Conservation (phyloP, 1,140 invertebrate species). For the Rhyzopertha dominica region DNA sequence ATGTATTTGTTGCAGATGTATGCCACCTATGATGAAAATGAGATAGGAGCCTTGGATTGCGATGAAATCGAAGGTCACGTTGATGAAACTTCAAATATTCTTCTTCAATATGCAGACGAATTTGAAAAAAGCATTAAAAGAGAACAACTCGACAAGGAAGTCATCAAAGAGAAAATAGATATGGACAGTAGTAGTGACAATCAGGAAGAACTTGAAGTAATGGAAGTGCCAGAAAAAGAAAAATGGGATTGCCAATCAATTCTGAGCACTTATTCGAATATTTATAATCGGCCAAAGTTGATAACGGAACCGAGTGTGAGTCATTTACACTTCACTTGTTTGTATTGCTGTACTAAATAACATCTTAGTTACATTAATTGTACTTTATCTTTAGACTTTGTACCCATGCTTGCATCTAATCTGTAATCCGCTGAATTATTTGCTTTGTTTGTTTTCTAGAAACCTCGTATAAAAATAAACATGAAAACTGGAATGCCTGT, state of each 20-base stretch:
- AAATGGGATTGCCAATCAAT: slow-evolving; percentile 95
- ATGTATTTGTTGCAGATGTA: slow-evolving; percentile 59
- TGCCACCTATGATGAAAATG: slow-evolving; percentile 80
- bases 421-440: not conserved
- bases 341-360: not conserved
- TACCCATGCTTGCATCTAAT: not conserved
- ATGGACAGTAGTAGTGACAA: slow-evolving; percentile 41
- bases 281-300: slow-evolving; percentile 86
- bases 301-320: slow-evolving; percentile 71
- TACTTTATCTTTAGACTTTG: not conserved
- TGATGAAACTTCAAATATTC: slow-evolving; percentile 58
- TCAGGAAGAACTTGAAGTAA: slow-evolving; percentile 55
- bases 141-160: slow-evolving; percentile 53
- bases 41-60: slow-evolving; percentile 81
- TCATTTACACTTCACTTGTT: slow-evolving; percentile 14
- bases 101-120: slow-evolving; percentile 60
- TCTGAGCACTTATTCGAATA: slow-evolving; percentile 81
- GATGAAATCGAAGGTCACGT: slow-evolving; percentile 86
- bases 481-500: slow-evolving; percentile 68
- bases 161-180: slow-evolving; percentile 18
- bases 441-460: slow-evolving; percentile 32
- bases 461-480: slow-evolving; percentile 64
- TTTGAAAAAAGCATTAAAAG: slow-evolving; percentile 55
- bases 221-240: slow-evolving; percentile 57
- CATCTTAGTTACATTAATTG: not conserved